Percentiles rank a stretch among this genome's conserved stretches.
Evolutionary conservation across 1,140 invertebrate genomes (phyloP).

Genomic region (Oncopodura yosiiana): DNA sequence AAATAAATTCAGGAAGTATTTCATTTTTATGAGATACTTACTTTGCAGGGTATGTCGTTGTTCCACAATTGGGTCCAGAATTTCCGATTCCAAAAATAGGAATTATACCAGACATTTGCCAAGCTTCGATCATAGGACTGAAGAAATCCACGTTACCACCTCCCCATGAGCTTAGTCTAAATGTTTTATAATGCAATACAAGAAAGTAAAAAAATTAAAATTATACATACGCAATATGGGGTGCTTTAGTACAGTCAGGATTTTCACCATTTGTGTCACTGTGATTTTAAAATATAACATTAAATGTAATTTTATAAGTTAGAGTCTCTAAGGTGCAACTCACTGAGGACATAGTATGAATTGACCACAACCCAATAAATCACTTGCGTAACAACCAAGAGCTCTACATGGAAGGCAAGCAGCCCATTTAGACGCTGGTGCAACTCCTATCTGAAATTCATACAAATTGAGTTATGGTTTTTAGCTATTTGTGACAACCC

Average conservation of each 20-base stretch:
- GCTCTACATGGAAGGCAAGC: not conserved
- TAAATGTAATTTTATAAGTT: not conserved
- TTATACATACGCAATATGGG: conserved; percentile 3
- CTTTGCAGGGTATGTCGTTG: not conserved
- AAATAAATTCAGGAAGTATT: not conserved
- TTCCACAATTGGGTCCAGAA: not conserved
- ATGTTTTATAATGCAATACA: too few species aligned
- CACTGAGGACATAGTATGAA: not conserved
- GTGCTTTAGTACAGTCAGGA: not conserved
- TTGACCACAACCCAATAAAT: not conserved
- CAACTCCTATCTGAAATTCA: not conserved
- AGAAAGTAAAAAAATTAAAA: too few species aligned
- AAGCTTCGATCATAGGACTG: not conserved
- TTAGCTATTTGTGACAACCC: too few species aligned
- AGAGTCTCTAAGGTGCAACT: too few species aligned
- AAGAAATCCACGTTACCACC: not conserved
- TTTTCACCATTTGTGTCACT: too few species aligned
- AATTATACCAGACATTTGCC: not conserved
- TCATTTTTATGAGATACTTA: not conserved
- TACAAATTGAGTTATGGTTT: too few species aligned
- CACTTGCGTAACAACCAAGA: not conserved
- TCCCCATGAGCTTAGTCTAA: conserved; percentile 2
- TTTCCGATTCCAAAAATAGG: conserved; percentile 2
- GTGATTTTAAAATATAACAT: too few species aligned
- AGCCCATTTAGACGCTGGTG: not conserved